These are phyloP conservation scores for Psittacara wagleri DNA, from an alignment of 2,113 vertebrate species.

Conservation along the genomic window DNA sequence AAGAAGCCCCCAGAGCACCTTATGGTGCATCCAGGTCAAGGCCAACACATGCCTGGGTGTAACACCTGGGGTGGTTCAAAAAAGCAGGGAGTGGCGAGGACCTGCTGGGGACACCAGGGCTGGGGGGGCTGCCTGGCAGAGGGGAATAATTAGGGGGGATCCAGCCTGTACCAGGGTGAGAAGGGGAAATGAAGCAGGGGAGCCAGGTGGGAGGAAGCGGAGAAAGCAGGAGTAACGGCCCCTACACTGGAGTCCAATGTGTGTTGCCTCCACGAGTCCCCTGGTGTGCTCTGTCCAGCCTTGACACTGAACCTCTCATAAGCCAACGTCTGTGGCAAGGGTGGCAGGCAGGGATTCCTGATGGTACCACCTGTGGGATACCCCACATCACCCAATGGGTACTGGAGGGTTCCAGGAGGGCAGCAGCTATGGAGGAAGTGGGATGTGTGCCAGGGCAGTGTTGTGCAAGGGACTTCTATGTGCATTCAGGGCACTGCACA, in stretches of 20 bases:
- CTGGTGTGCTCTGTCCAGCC: background rate
- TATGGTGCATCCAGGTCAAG: background rate
- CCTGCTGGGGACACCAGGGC: background rate
- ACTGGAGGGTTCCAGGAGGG: background rate
- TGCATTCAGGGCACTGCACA: background rate
- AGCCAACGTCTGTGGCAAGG: background rate
- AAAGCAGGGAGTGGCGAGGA: background rate
- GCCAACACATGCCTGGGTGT: background rate
- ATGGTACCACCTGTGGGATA: background rate
- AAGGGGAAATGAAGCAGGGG: background rate
- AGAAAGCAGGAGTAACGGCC: background rate
- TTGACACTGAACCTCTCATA: background rate
- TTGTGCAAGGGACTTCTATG: background rate
- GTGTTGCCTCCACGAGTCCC: background rate
- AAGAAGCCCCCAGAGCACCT: background rate
- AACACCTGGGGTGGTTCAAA: background rate
- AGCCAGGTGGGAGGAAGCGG: background rate
- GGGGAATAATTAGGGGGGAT: no score
- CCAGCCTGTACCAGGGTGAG: background rate
- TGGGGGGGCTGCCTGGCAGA: background rate
- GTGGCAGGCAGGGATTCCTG: background rate
- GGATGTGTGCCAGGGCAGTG: background rate
- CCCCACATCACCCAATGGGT: rapidly evolving
- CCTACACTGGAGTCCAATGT: background rate
- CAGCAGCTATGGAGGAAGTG: background rate